Evolutionary conservation across 1,140 invertebrate species (phyloP).

Genomic region (Trigoniulus corallinus): DNA sequence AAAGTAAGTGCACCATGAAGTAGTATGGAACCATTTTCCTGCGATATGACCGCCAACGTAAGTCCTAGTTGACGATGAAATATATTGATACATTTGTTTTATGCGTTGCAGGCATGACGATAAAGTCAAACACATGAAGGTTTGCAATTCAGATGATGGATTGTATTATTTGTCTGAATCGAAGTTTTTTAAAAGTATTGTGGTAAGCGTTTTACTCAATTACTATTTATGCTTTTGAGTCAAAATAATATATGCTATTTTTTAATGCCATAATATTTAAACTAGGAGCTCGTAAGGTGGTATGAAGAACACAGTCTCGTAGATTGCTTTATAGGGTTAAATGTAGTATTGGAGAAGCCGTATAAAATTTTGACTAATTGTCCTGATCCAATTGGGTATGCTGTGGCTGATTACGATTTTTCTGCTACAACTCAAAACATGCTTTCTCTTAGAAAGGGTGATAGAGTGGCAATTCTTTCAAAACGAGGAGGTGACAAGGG

Average conservation of each 20-base stretch:
- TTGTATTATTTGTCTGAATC: constrained; percentile 71
- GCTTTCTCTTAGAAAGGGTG: constrained; percentile 54
- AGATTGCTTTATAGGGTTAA: constrained; percentile 66
- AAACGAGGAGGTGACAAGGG: constrained; percentile 59
- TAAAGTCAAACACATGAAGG: constrained; percentile 81
- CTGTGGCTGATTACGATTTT: constrained; percentile 28
- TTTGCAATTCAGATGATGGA: constrained; percentile 32
- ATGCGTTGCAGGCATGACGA: constrained; percentile 51
- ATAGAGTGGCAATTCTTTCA: constrained; percentile 54
- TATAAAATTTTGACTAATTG: neutral
- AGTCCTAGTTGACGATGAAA: too few species aligned
- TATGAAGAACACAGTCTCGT: constrained; percentile 73
- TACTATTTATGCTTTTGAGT: neutral
- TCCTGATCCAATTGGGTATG: constrained; percentile 18
- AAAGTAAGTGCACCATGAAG: constrained; percentile 61
- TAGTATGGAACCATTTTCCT: too few species aligned
- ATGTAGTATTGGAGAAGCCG: constrained; percentile 1
- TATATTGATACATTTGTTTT: too few species aligned
- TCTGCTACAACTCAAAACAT: constrained; percentile 47
- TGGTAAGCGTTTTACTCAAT: constrained; percentile 20
- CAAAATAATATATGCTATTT: neutral
- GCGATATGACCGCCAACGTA: too few species aligned
- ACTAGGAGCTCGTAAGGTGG: constrained; percentile 61
- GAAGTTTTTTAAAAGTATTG: constrained; percentile 73
- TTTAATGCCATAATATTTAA: constrained; percentile 4